phyloP scores from a whole-genome alignment of 92 coral and sea anemone genomes.

The Phenganax marumi region DNA sequence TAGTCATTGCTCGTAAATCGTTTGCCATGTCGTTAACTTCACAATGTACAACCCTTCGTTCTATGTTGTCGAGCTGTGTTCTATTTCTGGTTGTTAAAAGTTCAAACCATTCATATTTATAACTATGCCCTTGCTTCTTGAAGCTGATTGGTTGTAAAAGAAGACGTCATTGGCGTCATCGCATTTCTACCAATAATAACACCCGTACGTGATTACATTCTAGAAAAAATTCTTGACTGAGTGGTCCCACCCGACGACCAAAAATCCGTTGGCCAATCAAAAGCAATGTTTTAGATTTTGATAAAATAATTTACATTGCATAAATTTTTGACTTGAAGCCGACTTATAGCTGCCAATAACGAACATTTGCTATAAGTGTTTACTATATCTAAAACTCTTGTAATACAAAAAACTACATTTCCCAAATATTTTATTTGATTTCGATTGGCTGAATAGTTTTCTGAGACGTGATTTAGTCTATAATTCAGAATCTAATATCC shows the following conservation, averaged over 20 bases:
- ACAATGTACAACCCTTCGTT: background rate
- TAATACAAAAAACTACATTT: too few relatives aligned
- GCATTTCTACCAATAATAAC: background rate
- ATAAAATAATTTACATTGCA: too few relatives aligned
- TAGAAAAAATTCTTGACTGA: background rate
- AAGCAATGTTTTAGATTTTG: background rate
- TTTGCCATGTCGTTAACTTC: background rate
- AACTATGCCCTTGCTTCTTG: background rate
- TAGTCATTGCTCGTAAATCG: constrained; percentile 31
- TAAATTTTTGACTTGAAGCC: too few relatives aligned
- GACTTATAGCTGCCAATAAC: too few relatives aligned
- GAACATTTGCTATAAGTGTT: too few relatives aligned
- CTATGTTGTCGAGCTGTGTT: background rate
- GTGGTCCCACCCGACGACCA: background rate
- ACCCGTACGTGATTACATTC: background rate
- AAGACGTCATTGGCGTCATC: background rate
- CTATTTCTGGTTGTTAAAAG: background rate
- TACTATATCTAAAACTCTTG: too few relatives aligned
- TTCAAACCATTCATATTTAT: background rate
- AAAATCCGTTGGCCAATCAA: background rate
- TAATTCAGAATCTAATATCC: background rate
- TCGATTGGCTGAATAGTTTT: background rate
- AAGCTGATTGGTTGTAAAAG: background rate
- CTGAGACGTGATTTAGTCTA: background rate
- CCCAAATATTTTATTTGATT: background rate